These are phyloP conservation scores for Cyphomyrus discorhynchus DNA, from an alignment of 2,113 vertebrate genomes.

Conservation along the genomic window DNA sequence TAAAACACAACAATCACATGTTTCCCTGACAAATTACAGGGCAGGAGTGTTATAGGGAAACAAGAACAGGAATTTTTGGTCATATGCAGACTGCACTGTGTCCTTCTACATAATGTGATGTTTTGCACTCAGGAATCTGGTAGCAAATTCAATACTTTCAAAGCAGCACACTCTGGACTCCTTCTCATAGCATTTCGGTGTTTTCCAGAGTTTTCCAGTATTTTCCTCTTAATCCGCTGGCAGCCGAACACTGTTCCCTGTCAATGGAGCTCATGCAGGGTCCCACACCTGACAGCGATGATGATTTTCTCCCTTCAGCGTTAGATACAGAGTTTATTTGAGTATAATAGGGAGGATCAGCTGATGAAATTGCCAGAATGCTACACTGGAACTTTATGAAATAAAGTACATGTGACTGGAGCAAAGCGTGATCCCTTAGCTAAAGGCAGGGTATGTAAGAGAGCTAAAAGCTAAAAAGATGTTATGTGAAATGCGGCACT, in stretches of 20 bases:
- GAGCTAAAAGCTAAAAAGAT: not conserved
- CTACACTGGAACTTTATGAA: constrained; percentile 40
- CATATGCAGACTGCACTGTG: constrained; percentile 29
- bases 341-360: constrained; percentile 33
- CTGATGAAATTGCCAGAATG: constrained; percentile 50
- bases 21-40: constrained; percentile 7
- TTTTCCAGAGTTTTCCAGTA: constrained; percentile 12
- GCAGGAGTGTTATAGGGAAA: not conserved
- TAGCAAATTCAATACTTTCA: constrained; percentile 33
- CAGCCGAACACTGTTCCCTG: constrained; percentile 30
- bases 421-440: constrained; percentile 39
- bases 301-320: not conserved
- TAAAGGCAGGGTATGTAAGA: constrained; percentile 25
- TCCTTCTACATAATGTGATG: constrained; percentile 27
- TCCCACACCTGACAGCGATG: not conserved
- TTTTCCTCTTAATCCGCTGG: constrained; percentile 20
- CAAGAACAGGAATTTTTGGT: constrained; percentile 36
- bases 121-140: constrained; percentile 33
- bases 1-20: constrained; percentile 22
- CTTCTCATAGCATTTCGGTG: constrained; percentile 16
- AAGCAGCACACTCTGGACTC: constrained; percentile 23
- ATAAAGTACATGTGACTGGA: constrained; percentile 36
- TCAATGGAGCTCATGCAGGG: constrained; percentile 17
- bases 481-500: not conserved
- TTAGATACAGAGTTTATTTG: constrained; percentile 30